phyloP scores from a whole-genome alignment of 2,888 invertebrate species.

The Parthenolecanium corni region DNA sequence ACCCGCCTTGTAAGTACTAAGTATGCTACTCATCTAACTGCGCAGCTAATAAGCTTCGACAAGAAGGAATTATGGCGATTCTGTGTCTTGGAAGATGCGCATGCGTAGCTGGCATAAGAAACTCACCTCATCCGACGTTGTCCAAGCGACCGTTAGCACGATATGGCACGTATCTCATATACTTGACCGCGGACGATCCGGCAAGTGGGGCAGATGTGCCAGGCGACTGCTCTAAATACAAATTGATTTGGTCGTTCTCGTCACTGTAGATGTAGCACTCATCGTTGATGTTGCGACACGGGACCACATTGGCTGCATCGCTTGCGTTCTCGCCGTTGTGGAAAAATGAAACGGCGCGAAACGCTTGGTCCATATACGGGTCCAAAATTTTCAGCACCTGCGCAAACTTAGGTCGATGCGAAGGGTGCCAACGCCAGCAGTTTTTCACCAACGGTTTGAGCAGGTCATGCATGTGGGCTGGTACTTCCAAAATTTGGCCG shows the following conservation, averaged over 20 bases:
- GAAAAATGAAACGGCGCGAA: slow-evolving; percentile 49
- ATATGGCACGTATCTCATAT: slow-evolving; percentile 4
- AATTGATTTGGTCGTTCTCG: slow-evolving; percentile 14
- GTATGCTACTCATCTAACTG: slow-evolving; percentile 3
- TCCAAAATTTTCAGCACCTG: slow-evolving; percentile 48
- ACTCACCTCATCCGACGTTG: slow-evolving; percentile 7
- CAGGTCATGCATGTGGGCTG: slow-evolving; percentile 52
- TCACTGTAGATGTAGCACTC: slow-evolving; percentile 20
- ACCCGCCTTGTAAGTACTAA: too few relatives aligned
- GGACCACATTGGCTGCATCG: slow-evolving; percentile 14
- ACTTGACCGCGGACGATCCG: not conserved
- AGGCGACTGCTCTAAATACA: slow-evolving; percentile 13
- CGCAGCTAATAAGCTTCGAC: not conserved
- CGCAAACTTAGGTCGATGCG: slow-evolving; percentile 52
- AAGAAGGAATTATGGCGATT: not conserved
- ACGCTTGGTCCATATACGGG: slow-evolving; percentile 46
- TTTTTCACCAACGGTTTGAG: slow-evolving; percentile 52
- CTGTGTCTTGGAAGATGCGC: not conserved
- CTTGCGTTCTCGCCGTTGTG: slow-evolving; percentile 35
- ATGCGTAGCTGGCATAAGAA: not conserved
- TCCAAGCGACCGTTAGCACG: slow-evolving; percentile 2
- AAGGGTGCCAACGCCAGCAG: slow-evolving; percentile 56
- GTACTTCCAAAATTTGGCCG: slow-evolving; percentile 48
- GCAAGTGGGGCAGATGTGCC: not conserved
- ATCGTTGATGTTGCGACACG: not conserved